Evolutionary conservation across 2,797 vertebrate genomes (phyloP), one percentile per base, ranked within the genome.

Genomic region (Sphenodon punctatus): DNA sequence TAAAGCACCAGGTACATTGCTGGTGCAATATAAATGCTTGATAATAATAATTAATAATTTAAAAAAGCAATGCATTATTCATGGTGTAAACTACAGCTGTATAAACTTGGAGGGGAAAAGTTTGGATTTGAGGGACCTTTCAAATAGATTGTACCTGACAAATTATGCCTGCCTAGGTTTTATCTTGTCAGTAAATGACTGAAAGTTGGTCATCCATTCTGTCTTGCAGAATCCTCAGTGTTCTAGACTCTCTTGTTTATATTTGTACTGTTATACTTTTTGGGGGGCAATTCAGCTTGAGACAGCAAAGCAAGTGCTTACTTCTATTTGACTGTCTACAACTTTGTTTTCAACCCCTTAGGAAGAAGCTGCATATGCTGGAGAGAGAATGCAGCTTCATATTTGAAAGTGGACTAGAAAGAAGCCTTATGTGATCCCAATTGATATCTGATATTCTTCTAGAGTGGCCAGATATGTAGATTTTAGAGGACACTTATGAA

Each of bases 331-430:
- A 5, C 46, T 7, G 30, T 58, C 10, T 19, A 70, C 75, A 56
- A 22, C 17, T 19, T 15, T 23, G 4, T 45, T 70, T 5, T 15
- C 72, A 67, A 75, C 77, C 4, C 25, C 1, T 39, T 3, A 17
- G 36, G 53, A 60, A 59, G 45, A 49, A 67, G 7, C 25, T 0
- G 0, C 6, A 4, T 59, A 43, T 34, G 32, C 36, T 34, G 20
- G 20, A 58, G 58, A 20, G 55, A 34, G 19, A 34, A 19, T 55
- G 34, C 20, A 19, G 12, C 22, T 58, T 20, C 32, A 3, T 34
- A 36, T 58, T 34, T 32, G 34, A 56, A 34, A 30, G 36, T 59
- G 67, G 23, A 41, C 14, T 49, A 74, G 51, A 71, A 7, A 43
- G 16, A 27, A 36, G 39, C 74, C 73, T 75, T 60, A 19, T 49